Base-by-base conservation (phyloP, 2,888 invertebrate species). In the Pandemis corylana region DNA sequence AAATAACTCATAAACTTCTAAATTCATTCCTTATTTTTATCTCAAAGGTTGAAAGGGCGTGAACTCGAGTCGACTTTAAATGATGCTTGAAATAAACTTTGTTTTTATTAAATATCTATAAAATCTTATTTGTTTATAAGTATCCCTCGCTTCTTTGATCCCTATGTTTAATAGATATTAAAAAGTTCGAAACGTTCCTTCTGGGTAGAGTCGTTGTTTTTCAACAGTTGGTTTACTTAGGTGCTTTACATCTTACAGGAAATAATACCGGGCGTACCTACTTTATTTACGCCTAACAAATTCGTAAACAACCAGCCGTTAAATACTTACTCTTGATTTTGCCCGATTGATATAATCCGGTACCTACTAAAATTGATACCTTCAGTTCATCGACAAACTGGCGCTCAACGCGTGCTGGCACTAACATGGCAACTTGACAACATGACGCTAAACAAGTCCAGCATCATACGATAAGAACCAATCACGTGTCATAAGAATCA, bases 51-150 rank as follows among this genome's bases (percentile, higher is more conserved):
- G 36, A 15, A 74, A 61, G 69, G 69, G 63, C 65, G 61, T 74
- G 74, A 74, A 65, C 69, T 64, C 64, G 44, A 15, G 20, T 62
- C 15, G 41, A 65, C 12, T 73, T 42, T 65, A n/a, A 44, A 51
- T 28, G 36, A 59, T 9, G 61, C 69, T 42, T 42, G 44, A 70
- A 75, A 65, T 66, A 67, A 44, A 63, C 41, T 67, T 56, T 65
- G 65, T 65, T 74, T 72, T 69, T 74, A 61, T 69, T 51, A 69
- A 69, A 67, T 44, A 75, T 61, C 66, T 62, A 66, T 70, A 69
- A 69, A 69, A 74, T 66, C 69, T 15, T 20, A 46, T 63, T 73
- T 61, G 61, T 70, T 74, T 70, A 74, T 70, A 62, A 70, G 46
- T 51, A 74, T 41, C 59, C 20, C 44, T 61, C 20, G 41, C 13